Percentiles rank a stretch among this genome's conserved stretches.
phyloP scores from a whole-genome alignment of 2,888 invertebrate genomes.

The Acanthoscelides obtectus region DNA sequence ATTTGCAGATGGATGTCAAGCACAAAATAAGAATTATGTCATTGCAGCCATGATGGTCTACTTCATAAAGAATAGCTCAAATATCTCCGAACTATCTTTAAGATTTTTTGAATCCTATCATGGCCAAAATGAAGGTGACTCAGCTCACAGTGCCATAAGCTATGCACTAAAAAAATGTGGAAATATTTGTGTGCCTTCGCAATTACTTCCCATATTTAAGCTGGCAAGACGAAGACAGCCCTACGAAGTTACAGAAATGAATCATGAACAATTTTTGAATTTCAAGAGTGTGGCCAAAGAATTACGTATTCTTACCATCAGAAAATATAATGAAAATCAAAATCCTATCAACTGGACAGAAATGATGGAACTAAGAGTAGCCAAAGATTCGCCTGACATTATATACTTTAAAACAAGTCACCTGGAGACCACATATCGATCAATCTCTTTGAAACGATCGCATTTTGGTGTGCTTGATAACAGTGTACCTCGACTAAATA shows the following conservation, averaged over 20 bases:
- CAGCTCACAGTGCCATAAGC: slow-evolving; percentile 10
- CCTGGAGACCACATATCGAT: neutral
- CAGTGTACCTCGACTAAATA: neutral
- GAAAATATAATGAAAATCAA: slow-evolving; percentile 2
- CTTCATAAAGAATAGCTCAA: neutral
- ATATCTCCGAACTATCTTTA: neutral
- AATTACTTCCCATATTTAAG: slow-evolving; percentile 8
- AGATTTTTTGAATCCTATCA: slow-evolving; percentile 6
- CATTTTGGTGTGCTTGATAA: neutral
- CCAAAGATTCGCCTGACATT: neutral
- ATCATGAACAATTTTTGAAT: slow-evolving; percentile 8
- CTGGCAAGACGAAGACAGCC: slow-evolving; percentile 10
- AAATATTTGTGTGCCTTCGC: slow-evolving; percentile 9
- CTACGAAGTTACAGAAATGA: slow-evolving; percentile 11
- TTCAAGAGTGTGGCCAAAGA: slow-evolving; percentile 11
- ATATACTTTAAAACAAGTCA: slow-evolving; percentile 1
- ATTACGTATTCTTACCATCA: slow-evolving; percentile 5
- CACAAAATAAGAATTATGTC: slow-evolving; percentile 1
- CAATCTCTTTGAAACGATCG: slow-evolving; percentile 2
- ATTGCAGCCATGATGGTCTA: neutral
- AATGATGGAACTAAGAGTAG: slow-evolving; percentile 1
- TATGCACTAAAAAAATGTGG: slow-evolving; percentile 9
- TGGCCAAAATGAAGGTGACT: slow-evolving; percentile 13
- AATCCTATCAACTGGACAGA: slow-evolving; percentile 4
- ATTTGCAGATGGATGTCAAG: no score